A percentile compares a stretch with the other conserved stretches of the same genome.
These are phyloP conservation scores for Cynocephalus volans DNA, from an alignment of 2,113 vertebrate species.

Conservation along the genomic window DNA sequence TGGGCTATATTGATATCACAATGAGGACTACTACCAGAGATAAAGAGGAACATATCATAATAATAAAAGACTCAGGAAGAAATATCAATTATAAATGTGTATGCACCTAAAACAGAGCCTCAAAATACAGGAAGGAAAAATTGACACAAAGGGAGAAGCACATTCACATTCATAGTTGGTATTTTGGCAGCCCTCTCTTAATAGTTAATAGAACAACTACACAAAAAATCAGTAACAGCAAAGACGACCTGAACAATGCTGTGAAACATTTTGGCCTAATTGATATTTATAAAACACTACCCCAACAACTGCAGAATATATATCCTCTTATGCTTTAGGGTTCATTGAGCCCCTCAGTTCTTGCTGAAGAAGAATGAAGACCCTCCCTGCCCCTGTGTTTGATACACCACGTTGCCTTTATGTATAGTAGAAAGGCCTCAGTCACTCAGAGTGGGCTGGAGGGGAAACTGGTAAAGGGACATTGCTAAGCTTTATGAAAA, in stretches of 20 bases:
- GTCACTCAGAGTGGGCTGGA: background rate
- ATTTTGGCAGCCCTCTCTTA: background rate
- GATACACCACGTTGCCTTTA: background rate
- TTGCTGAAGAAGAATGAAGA: background rate
- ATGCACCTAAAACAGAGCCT: background rate
- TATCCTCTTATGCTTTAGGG: background rate
- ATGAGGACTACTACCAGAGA: background rate
- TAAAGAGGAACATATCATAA: background rate
- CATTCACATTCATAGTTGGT: background rate
- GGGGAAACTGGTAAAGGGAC: background rate
- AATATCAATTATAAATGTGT: background rate
- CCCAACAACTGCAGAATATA: background rate
- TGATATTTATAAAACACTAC: background rate
- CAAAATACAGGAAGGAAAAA: background rate
- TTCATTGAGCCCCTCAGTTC: background rate
- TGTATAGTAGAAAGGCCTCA: background rate
- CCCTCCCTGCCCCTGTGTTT: background rate
- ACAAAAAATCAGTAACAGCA: background rate
- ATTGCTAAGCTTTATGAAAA: background rate
- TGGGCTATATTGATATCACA: background rate
- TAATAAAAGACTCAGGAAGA: slow-evolving; percentile 28
- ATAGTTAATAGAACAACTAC: background rate
- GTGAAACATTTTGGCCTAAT: background rate
- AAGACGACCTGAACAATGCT: background rate
- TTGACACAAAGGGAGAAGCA: background rate